Evolutionary conservation across 2,888 invertebrate genomes (phyloP).

Genomic region (Papilio demoleus): DNA sequence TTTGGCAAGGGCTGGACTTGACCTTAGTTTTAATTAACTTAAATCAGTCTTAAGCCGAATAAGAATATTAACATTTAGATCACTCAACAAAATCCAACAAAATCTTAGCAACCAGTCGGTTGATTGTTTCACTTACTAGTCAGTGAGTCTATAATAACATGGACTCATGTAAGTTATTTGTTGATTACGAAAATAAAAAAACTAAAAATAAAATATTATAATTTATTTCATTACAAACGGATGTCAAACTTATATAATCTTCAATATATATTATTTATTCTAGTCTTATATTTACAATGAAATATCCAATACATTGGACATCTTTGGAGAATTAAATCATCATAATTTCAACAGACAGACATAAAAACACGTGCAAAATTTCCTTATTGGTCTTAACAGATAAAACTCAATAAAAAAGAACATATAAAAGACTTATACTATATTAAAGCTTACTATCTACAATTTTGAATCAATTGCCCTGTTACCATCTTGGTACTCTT

Average conservation of each 20-base stretch:
- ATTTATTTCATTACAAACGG: conserved; percentile 7
- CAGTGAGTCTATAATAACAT: no score
- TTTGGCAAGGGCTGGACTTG: no score
- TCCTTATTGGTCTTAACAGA: conserved; percentile 2
- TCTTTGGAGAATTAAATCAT: conserved; percentile 4
- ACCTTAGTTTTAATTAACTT: no score
- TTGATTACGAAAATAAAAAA: neutral
- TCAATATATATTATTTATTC: conserved; percentile 4
- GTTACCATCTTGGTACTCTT: conserved; percentile 3
- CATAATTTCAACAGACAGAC: conserved; percentile 1
- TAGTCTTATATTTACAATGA: conserved; percentile 1
- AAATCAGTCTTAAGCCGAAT: no score
- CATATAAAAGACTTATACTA: neutral
- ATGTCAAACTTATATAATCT: neutral
- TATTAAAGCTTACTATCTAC: conserved; percentile 15
- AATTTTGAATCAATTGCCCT: neutral
- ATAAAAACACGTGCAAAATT: neutral
- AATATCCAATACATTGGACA: neutral
- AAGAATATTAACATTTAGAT: no score
- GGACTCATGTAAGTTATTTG: no score
- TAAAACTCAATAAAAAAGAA: neutral
- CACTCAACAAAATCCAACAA: no score
- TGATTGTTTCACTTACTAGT: no score
- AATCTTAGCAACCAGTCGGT: no score
- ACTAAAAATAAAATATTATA: neutral